Evolutionary conservation across 2,113 vertebrate genomes (phyloP), one percentile per base, ranked within the genome.

Genomic region (Odontesthes bonariensis): DNA sequence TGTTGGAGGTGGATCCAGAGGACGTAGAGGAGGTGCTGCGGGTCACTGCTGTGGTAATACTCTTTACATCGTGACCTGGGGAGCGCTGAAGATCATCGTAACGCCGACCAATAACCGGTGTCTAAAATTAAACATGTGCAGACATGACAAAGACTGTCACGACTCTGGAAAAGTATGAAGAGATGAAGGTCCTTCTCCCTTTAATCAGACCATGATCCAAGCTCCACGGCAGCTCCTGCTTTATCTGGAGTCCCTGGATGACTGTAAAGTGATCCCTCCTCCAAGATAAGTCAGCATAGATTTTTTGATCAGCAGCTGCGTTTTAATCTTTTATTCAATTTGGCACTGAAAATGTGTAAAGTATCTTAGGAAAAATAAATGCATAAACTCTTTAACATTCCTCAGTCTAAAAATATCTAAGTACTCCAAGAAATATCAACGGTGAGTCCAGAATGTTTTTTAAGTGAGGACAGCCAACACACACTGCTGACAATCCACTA

Each of bases 11-110:
- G 71, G 97, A 98, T 47, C 96, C 96, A 3, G 97, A 99, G 0
- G 97, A 99, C n/a, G 96, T 97, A 40, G 98, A 99, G 20, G 98
- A 99, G 0, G 96, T 95, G 84, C 97, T 98, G 51, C 96, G 94
- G 35, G 97, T 98, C 87, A 98, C 96, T 0, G 96, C 94, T 78
- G 96, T 94, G 11, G 93, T 94, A 33, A 96, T 92, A 42, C 94
- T 93, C 86, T 97, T 98, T 44, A 95, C 96, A 49, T 98, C 96
- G 32, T 94, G 91, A 32, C 95, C 96, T 0, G 95, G 91, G 51
- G 96, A 95, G 65, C 89, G 93, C 33, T 97, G 96, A 16, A 98
- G 93, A 54, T 98, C 97, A 61, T 98, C 96, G 4, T 95, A 98
- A 0, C 96, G 93, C 17, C 96, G 95, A 60, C 98, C 97, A 63